A percentile compares a stretch with the other conserved stretches of the same genome.
Evolutionary conservation across 2,113 vertebrate genomes (phyloP).

Genomic region (Lepus europaeus): DNA sequence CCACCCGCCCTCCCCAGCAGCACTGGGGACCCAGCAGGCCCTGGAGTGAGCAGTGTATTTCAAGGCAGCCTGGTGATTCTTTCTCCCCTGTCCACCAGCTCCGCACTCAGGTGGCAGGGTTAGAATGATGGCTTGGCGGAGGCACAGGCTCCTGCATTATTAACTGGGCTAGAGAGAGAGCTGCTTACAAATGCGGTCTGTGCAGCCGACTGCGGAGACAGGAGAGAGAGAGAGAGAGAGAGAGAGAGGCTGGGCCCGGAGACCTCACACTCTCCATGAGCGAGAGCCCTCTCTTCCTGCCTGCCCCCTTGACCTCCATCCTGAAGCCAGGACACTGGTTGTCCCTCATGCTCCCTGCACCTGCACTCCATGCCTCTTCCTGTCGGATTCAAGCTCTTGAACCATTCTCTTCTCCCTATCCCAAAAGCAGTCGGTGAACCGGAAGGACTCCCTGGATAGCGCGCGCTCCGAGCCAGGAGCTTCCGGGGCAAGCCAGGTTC

Average conservation of each 20-base stretch:
- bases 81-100: background rate
- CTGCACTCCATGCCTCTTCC: background rate
- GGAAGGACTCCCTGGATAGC: background rate
- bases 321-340: background rate
- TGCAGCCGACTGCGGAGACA: background rate
- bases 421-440: background rate
- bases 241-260: background rate
- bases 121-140: conserved; percentile 68
- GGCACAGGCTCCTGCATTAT: conserved; percentile 82
- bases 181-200: conserved; percentile 77
- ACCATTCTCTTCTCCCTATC: background rate
- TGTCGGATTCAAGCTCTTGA: background rate
- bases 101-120: background rate
- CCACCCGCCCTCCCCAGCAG: background rate
- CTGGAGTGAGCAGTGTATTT: conserved; percentile 15
- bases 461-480: background rate
- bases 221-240: conserved; percentile 10
- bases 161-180: conserved; percentile 77
- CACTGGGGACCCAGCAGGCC: background rate
- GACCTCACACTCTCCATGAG: background rate
- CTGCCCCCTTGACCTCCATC: background rate
- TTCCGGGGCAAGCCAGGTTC: background rate
- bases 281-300: background rate
- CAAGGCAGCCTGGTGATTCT: background rate
- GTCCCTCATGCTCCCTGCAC: background rate